Conservation (phyloP, 2,113 vertebrate genomes). For the Casuarius casuarius region DNA sequence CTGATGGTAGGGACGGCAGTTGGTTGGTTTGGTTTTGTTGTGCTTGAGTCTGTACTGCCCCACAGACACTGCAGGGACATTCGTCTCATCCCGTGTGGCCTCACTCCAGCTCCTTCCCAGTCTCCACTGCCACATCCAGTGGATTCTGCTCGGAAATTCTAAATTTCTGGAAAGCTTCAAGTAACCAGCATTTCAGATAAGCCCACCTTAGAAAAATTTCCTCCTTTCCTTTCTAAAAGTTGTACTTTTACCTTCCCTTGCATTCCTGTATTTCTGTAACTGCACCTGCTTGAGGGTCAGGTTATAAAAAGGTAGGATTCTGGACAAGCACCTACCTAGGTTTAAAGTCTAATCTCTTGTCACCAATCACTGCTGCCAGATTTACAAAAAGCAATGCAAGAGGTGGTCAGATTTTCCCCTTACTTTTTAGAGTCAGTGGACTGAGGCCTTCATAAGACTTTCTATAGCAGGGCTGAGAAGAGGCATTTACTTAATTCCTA, state of each 20-base stretch:
- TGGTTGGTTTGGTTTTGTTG: not conserved
- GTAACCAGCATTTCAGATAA: not conserved
- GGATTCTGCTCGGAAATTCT: not conserved
- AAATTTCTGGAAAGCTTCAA: not conserved
- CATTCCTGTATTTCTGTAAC: not conserved
- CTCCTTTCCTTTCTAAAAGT: not conserved
- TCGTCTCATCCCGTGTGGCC: rapidly evolving
- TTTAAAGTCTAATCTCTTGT: not conserved
- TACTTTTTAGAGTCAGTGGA: not conserved
- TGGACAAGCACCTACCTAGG: not conserved
- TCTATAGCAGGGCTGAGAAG: not conserved
- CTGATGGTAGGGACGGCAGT: not conserved
- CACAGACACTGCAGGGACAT: not conserved
- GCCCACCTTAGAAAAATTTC: not conserved
- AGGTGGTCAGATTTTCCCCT: not conserved
- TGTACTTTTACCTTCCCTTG: not conserved
- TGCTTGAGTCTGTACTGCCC: not conserved
- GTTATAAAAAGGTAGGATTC: not conserved
- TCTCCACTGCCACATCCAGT: not conserved
- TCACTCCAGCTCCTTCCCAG: not conserved
- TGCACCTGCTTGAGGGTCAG: not conserved
- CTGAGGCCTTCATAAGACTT: not conserved
- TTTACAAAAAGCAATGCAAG: not conserved
- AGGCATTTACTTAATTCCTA: not conserved
- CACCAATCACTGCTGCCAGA: not conserved